Evolutionary conservation across 2,888 invertebrate genomes (phyloP), one percentile per base, ranked within the genome.

Genomic region (Ormyrus thymus): DNA sequence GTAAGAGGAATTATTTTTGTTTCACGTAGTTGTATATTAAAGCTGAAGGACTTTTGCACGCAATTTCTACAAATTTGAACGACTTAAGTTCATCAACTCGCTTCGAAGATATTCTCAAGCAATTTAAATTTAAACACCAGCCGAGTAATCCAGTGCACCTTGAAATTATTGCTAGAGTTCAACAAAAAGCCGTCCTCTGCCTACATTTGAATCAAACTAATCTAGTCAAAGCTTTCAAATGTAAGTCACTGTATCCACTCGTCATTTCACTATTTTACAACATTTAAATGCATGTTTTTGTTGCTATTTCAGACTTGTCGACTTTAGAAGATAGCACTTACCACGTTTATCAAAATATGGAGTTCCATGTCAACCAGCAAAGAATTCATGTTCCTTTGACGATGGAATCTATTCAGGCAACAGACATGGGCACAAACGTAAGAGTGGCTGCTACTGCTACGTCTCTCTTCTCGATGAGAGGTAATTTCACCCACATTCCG

Each of bases 131-230:
- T 6, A 90, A 92, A 7, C 86, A 89, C 11, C 87, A 90, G 66
- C 83, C 86, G 46, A 88, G 88, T 7, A 91, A 90, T 72, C 92
- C 94, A 85, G 91, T 94, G 0, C 94, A 94, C 83, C 91, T 94
- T 58, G 95, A 95, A 84, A 89, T 95, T 9, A 93, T 94, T 6
- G 89, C 93, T 0, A 93, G 93, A 84, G 91, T 94, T 81, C 93
- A 94, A 81, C 93, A 93, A 46, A 94, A 94, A 85, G 93, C 94
- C 0, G 92, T 95, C 0, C 91, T 93, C 53, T 94, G 94, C 0
- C 92, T 93, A 43, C 93, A 94, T 83, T 89, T 94, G 76, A 94
- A 95, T 85, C 92, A 94, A 82, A 92, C 93, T 0, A 91, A 92
- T 65, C 94, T 94, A 81, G 91, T 92, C 61, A 92, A 92, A 76